Conservation (phyloP, 1,140 invertebrate genomes). For the Homalodisca vitripennis region DNA sequence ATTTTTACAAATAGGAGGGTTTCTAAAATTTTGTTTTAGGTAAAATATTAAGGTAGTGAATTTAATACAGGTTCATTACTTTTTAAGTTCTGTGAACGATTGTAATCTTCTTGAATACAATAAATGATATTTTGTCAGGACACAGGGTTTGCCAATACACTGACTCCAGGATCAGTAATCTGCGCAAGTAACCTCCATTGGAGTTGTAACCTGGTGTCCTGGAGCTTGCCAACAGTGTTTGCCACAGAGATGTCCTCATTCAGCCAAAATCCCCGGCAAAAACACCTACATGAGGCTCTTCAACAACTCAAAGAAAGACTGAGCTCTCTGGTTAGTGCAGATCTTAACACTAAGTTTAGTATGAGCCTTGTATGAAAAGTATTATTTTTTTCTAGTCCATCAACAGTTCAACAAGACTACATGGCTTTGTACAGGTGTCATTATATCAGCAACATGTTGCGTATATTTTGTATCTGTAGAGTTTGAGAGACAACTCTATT, state of each 20-base stretch:
- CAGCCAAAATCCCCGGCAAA: slow-evolving; percentile 36
- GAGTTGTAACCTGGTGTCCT: slow-evolving; percentile 46
- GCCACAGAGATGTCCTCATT: slow-evolving; percentile 51
- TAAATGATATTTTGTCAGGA: neutral
- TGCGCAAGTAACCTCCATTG: neutral
- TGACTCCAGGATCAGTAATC: neutral
- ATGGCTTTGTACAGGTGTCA: no score
- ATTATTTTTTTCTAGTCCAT: neutral
- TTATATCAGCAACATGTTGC: no score
- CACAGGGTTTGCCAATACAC: neutral
- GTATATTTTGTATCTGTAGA: no score
- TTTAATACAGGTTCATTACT: neutral
- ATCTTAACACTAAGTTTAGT: neutral
- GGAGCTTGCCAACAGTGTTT: slow-evolving; percentile 48
- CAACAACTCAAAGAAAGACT: neutral
- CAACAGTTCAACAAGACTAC: no score
- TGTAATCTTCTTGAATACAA: neutral
- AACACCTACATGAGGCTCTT: slow-evolving; percentile 16
- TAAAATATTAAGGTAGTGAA: neutral
- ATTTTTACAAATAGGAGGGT: neutral
- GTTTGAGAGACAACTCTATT: no score
- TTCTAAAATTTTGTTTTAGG: neutral
- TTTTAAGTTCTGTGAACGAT: neutral
- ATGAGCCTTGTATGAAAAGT: neutral
- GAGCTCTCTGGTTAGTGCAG: neutral